Percentiles rank a stretch among this genome's conserved stretches.
These are phyloP conservation scores for Drosophila takahashii DNA, from an alignment of 1,140 invertebrate species.

Conservation along the genomic window DNA sequence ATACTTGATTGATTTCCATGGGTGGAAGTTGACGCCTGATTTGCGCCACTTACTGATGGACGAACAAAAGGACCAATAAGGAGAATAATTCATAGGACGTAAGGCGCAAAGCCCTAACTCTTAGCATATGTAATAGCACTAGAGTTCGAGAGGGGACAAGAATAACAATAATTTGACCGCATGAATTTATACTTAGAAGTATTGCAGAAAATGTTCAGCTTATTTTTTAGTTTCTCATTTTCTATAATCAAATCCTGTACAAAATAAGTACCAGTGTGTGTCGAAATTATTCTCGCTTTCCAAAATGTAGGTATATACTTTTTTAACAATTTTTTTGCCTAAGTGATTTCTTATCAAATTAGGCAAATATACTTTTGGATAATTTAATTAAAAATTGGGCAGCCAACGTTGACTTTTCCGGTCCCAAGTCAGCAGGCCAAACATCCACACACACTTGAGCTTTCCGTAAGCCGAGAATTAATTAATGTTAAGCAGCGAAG, in stretches of 20 bases:
- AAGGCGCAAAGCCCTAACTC: constrained; percentile 2
- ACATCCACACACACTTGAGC: constrained; percentile 37
- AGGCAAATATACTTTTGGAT: constrained; percentile 65
- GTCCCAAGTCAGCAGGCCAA: constrained; percentile 64
- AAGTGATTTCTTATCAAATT: constrained; percentile 34
- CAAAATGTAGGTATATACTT: not conserved
- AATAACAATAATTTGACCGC: not conserved
- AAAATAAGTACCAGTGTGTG: too few relatives aligned
- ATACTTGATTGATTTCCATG: constrained; percentile 76
- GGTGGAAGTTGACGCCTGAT: constrained; percentile 27
- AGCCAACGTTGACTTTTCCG: constrained; percentile 62
- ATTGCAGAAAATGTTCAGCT: not conserved
- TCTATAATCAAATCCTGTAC: too few relatives aligned
- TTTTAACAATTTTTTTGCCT: not conserved
- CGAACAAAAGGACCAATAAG: constrained; percentile 17
- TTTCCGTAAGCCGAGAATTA: constrained; percentile 64
- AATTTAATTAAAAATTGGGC: constrained; percentile 76
- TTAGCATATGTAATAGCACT: not conserved
- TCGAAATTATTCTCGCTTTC: too few relatives aligned
- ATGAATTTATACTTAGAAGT: not conserved
- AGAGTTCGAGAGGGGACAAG: not conserved
- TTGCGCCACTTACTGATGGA: constrained; percentile 31
- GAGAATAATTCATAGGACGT: constrained; percentile 35
- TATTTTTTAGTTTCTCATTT: too few relatives aligned
- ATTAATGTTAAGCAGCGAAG: constrained; percentile 64